phyloP scores from a whole-genome alignment of 2,113 vertebrate genomes.

The Diadophis punctatus region DNA sequence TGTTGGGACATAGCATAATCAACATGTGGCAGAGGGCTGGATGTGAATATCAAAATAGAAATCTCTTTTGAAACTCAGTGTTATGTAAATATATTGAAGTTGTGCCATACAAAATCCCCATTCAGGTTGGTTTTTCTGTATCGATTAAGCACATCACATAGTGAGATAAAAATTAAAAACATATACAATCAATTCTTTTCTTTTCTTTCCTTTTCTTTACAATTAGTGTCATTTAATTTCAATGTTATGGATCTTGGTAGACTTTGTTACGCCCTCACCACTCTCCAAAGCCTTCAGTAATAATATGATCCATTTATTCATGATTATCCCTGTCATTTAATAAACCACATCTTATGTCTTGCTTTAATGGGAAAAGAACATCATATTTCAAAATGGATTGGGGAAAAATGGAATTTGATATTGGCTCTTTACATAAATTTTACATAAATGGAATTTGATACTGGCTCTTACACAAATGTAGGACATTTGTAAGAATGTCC shows the following conservation, averaged over 20 bases:
- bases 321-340: background rate
- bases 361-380: background rate
- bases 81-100: background rate
- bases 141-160: background rate
- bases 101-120: background rate
- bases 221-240: background rate
- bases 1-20: background rate
- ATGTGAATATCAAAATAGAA: background rate
- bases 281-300: background rate
- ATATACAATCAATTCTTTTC: background rate
- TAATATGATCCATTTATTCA: background rate
- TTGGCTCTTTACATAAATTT: background rate
- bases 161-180: conserved; percentile 1
- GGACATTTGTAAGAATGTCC: too few species aligned
- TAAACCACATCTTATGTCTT: background rate
- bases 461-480: background rate
- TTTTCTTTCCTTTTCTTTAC: background rate
- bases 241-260: background rate
- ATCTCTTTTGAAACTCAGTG: conserved; percentile 5
- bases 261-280: background rate
- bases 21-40: background rate
- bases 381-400: background rate
- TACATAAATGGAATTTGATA: too few species aligned
- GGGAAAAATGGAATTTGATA: background rate
- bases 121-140: background rate